Conservation (phyloP, 2,797 vertebrate genomes). For the Serranus cabrilla region DNA sequence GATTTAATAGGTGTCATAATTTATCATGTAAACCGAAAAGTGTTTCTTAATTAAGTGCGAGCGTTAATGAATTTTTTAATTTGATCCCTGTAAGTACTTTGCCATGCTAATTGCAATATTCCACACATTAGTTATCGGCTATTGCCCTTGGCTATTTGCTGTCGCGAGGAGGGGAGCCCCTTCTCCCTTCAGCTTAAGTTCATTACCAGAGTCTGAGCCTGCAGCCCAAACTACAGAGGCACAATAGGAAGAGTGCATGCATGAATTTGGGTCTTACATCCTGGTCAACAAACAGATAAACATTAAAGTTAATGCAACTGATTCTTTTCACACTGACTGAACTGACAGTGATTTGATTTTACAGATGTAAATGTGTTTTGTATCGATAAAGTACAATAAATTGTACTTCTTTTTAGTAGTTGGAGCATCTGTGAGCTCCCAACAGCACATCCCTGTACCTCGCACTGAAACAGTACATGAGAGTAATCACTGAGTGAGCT, state of each 20-base stretch:
- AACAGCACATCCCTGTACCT: constrained; percentile 19
- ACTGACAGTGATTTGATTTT: background rate
- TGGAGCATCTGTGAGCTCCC: constrained; percentile 24
- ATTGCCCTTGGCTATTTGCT: constrained; percentile 99
- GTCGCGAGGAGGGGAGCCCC: constrained; percentile 88
- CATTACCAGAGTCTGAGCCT: constrained; percentile 81
- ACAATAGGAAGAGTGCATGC: background rate
- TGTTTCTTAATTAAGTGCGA: constrained; percentile 99
- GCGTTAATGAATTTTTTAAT: constrained; percentile 99
- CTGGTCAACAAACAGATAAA: background rate
- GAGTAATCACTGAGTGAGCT: constrained; percentile 66
- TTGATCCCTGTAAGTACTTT: constrained; percentile 99
- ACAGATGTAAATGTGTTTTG: background rate
- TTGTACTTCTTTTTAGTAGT: constrained; percentile 13
- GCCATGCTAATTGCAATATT: constrained; percentile 99
- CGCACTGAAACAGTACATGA: constrained; percentile 15
- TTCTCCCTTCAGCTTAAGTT: constrained; percentile 88
- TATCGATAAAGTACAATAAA: background rate
- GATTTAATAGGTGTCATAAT: constrained; percentile 99
- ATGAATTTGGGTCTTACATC: background rate
- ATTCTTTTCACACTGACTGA: background rate
- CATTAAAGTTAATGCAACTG: background rate
- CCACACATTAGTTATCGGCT: constrained; percentile 99
- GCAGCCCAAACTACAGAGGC: constrained; percentile 56
- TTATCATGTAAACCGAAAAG: constrained; percentile 99